A percentile compares a stretch with the other conserved stretches of the same genome.
Evolutionary conservation across 2,797 vertebrate species (phyloP).

Genomic region (Lophotriccus pileatus): DNA sequence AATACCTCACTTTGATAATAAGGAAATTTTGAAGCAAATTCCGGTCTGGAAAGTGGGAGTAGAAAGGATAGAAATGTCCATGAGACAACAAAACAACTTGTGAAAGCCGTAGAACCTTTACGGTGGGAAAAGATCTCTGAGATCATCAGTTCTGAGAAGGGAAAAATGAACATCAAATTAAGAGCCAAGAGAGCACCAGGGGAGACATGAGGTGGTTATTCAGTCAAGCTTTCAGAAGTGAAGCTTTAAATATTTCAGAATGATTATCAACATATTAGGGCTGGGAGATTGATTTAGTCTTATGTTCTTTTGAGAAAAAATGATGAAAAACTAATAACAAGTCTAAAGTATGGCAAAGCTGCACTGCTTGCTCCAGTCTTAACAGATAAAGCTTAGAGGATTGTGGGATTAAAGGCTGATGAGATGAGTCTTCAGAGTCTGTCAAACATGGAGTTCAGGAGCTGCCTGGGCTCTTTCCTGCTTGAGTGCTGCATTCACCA

Average conservation of each 20-base stretch:
- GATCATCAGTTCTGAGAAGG: background rate
- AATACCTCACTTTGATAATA: background rate
- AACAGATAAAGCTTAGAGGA: slow-evolving; percentile 64
- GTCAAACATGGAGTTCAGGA: slow-evolving; percentile 1
- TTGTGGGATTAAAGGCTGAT: slow-evolving; percentile 54
- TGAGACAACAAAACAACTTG: background rate
- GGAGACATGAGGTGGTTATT: background rate
- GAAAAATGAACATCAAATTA: background rate
- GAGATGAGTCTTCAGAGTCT: slow-evolving; percentile 42
- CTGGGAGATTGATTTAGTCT: slow-evolving; percentile 56
- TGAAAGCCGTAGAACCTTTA: background rate
- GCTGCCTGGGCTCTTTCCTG: background rate
- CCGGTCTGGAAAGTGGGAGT: background rate
- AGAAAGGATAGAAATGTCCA: background rate
- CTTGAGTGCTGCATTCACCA: background rate
- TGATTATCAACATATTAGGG: slow-evolving; percentile 58
- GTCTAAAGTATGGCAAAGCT: slow-evolving; percentile 49
- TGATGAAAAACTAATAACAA: slow-evolving; percentile 71
- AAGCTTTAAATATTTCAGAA: slow-evolving; percentile 62
- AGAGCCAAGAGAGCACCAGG: background rate
- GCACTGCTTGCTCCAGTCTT: slow-evolving; percentile 34
- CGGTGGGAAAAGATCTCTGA: background rate
- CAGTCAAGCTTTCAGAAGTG: slow-evolving; percentile 8
- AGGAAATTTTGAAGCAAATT: background rate
- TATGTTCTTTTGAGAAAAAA: slow-evolving; percentile 66